A percentile compares a stretch with the other conserved stretches of the same genome.
phyloP scores from a whole-genome alignment of 2,113 vertebrate genomes.

The Heterotis niloticus region DNA sequence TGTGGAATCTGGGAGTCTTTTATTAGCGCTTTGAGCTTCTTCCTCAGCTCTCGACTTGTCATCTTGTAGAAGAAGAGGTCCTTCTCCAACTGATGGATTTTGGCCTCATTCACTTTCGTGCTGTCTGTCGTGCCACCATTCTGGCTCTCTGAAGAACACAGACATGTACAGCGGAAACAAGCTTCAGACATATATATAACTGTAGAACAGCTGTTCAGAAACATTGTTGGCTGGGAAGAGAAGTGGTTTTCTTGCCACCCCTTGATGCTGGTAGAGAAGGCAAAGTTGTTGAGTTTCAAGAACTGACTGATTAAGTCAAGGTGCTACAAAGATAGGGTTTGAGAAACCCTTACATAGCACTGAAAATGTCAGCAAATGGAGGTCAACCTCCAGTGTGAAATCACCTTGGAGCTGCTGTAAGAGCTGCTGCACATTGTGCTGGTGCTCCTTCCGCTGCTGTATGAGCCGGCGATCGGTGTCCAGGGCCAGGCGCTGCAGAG shows the following conservation, averaged over 20 bases:
- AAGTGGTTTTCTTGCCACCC: neutral
- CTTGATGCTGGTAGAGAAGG: too few species aligned
- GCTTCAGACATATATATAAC: too few species aligned
- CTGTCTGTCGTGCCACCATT: constrained; percentile 54
- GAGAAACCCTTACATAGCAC: neutral
- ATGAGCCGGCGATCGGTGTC: constrained; percentile 75
- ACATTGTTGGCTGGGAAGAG: neutral
- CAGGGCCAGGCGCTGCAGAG: constrained; percentile 68
- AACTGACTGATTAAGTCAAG: neutral
- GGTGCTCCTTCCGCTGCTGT: constrained; percentile 75
- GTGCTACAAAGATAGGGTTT: neutral
- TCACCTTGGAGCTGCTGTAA: constrained; percentile 74
- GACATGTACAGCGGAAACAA: neutral
- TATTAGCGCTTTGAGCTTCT: constrained; percentile 68
- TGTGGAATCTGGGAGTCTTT: constrained; percentile 43
- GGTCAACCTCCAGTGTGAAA: neutral
- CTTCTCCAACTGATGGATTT: constrained; percentile 79
- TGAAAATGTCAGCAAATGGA: too few species aligned
- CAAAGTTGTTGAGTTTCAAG: neutral
- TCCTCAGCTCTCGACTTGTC: constrained; percentile 79
- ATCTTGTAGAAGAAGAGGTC: constrained; percentile 89
- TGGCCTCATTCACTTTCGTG: constrained; percentile 62
- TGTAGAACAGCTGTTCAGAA: neutral
- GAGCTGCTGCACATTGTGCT: constrained; percentile 74
- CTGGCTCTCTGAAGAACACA: constrained; percentile 62